Percentiles rank a stretch among this genome's conserved stretches.
Evolutionary conservation across 2,888 invertebrate genomes (phyloP).

Genomic region (Abrostola tripartita): DNA sequence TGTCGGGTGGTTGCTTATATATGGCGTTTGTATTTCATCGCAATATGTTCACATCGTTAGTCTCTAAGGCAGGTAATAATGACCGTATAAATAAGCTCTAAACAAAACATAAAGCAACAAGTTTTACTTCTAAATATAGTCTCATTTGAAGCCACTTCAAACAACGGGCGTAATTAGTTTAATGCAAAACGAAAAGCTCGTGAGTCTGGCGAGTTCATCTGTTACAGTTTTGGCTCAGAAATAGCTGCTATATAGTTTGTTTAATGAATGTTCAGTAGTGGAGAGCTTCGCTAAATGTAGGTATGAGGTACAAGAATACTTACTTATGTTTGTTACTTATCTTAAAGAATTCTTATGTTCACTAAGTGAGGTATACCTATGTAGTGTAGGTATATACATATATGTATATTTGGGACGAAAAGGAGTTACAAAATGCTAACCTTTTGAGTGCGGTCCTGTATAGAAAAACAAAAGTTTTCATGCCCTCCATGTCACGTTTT

Average conservation of each 20-base stretch:
- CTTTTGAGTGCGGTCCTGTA: too few species aligned
- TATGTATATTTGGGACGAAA: too few species aligned
- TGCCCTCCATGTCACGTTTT: too few species aligned
- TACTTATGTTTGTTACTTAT: slow-evolving; percentile 19
- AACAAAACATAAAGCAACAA: background rate
- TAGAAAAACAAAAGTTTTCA: too few species aligned
- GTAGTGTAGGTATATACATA: too few species aligned
- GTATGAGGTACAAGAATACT: slow-evolving; percentile 18
- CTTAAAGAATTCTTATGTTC: too few species aligned
- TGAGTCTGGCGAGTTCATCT: slow-evolving; percentile 7
- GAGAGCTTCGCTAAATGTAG: slow-evolving; percentile 2
- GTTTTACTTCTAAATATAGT: slow-evolving; percentile 5
- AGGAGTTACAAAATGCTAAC: too few species aligned
- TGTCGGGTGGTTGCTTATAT: too few species aligned
- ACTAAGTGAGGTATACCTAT: too few species aligned
- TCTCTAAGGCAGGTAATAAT: background rate
- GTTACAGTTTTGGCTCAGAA: slow-evolving; percentile 4
- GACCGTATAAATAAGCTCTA: background rate
- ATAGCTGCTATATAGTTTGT: slow-evolving; percentile 15
- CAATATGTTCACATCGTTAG: too few species aligned
- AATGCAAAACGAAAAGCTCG: slow-evolving; percentile 10
- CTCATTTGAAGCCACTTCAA: slow-evolving; percentile 5
- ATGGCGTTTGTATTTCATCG: too few species aligned
- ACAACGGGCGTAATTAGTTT: slow-evolving; percentile 7
- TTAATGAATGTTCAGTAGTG: slow-evolving; percentile 14